Percentiles rank a stretch among this genome's conserved stretches.
phyloP scores from a whole-genome alignment of 2,888 invertebrate species.

The Hecatera dysodea region DNA sequence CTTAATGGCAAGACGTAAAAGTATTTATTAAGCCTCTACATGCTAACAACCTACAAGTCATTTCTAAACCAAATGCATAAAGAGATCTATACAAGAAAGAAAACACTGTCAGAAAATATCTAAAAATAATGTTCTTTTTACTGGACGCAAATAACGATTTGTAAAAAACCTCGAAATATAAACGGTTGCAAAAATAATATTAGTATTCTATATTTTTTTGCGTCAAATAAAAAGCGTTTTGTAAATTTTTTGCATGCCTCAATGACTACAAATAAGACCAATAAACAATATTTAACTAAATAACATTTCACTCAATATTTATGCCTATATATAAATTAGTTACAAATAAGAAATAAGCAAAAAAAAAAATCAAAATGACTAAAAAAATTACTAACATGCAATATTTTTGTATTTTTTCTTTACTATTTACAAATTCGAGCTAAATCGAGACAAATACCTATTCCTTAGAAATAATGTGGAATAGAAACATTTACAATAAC shows the following conservation, averaged over 20 bases:
- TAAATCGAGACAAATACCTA: conserved; percentile 24
- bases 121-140: conserved; percentile 29
- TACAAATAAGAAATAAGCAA: conserved; percentile 48
- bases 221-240: conserved; percentile 51
- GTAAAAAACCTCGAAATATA: not conserved
- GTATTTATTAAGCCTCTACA: conserved; percentile 50
- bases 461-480: conserved; percentile 14
- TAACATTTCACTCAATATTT: conserved; percentile 43
- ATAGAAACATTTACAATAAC: conserved; percentile 11
- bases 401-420: conserved; percentile 66
- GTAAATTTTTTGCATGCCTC: conserved; percentile 38
- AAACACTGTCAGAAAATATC: conserved; percentile 51
- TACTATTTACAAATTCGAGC: conserved; percentile 64
- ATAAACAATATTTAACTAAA: conserved; percentile 35
- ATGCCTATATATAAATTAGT: conserved; percentile 37
- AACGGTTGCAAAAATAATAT: conserved; percentile 10
- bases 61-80: conserved; percentile 77
- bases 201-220: conserved; percentile 26
- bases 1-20: conserved; percentile 61
- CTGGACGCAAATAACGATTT: conserved; percentile 60
- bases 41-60: conserved; percentile 68
- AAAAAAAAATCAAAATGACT: conserved; percentile 40
- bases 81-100: conserved; percentile 77
- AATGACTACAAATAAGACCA: conserved; percentile 22
- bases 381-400: conserved; percentile 61